These are phyloP conservation scores for Onychomys leucogaster DNA, from an alignment of 2,797 vertebrate species.

Conservation along the genomic window DNA sequence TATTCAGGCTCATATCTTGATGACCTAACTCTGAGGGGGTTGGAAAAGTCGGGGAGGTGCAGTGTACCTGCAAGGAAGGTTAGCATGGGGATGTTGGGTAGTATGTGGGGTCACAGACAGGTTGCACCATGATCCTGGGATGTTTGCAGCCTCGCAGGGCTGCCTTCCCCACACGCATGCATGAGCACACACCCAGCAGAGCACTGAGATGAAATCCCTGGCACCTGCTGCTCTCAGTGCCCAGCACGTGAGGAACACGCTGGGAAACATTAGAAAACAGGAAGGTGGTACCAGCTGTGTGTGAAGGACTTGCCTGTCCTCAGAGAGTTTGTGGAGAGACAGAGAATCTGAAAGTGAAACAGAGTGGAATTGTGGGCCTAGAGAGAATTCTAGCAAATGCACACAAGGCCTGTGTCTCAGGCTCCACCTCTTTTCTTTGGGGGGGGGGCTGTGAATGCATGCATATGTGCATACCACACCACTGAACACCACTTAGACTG, in stretches of 20 bases:
- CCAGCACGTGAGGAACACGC: neutral
- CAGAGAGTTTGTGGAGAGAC: too few species aligned
- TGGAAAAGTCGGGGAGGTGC: neutral
- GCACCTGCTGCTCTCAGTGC: neutral
- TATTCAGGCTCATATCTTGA: neutral
- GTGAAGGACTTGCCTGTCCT: neutral
- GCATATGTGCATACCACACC: rapidly evolving
- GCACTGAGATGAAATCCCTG: too few species aligned
- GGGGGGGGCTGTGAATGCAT: neutral
- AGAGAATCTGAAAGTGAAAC: neutral
- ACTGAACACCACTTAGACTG: rapidly evolving
- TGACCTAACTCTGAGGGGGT: neutral
- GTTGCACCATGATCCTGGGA: neutral
- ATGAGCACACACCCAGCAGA: neutral
- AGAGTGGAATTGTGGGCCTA: neutral
- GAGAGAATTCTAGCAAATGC: slow-evolving; percentile 72
- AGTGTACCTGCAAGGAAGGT: neutral
- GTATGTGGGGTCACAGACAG: neutral
- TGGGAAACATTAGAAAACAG: too few species aligned
- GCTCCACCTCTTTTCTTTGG: neutral
- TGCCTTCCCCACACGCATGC: neutral
- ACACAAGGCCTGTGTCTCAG: neutral
- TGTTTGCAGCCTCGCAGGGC: neutral
- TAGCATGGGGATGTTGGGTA: neutral
- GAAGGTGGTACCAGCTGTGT: neutral